Base-by-base conservation (phyloP, 2,888 invertebrate species). In the Diploptera punctata region DNA sequence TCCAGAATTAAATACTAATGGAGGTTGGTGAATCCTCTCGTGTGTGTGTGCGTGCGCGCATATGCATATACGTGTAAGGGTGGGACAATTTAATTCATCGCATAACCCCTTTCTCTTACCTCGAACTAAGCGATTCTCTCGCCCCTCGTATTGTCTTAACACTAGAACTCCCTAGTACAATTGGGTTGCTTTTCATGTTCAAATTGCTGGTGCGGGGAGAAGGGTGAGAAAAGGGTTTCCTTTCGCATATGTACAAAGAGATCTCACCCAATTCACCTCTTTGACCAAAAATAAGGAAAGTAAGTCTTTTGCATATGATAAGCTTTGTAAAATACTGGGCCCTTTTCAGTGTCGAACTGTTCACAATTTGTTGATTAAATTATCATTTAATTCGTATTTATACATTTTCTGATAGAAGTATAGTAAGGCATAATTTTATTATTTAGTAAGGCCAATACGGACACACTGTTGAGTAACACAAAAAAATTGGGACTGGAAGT, bases 11-110 rank as follows among this genome's bases (percentile, higher is more conserved):
- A 57, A 57, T 29, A n/a, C 57, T 29, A 57, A 29, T 57, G 29
- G 57, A 57, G 29, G 57, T 57, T 29, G 57, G 57, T 57, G 57
- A 57, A 24, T 29, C 57, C 31, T 31, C 57, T 5, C 57, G 13
- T 31, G 57, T 29, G 29, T n/a, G 24, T 57, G 57, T 57, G n/a
- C 3, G 52, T 47, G 3, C 19, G 52, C 24, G 52, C 24, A 52
- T n/a, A n/a, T n/a, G n/a, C n/a, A n/a, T n/a, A n/a, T n/a, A n/a
- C n/a, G n/a, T n/a, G 38, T 9, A n/a, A 47, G 57, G 16, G 29
- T 16, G 26, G 57, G 57, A 57, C 16, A 57, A 57, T 57, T 57
- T 57, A 57, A 57, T 57, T 57, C 57, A 57, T 57, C 57, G 16
- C 57, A 2, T 29, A 21, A 3, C 24, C 52, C 21, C 24, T 24